A percentile compares a stretch with the other conserved stretches of the same genome.
Evolutionary conservation across 2,797 vertebrate species (phyloP).

Genomic region (Crocodylus rhombifer): DNA sequence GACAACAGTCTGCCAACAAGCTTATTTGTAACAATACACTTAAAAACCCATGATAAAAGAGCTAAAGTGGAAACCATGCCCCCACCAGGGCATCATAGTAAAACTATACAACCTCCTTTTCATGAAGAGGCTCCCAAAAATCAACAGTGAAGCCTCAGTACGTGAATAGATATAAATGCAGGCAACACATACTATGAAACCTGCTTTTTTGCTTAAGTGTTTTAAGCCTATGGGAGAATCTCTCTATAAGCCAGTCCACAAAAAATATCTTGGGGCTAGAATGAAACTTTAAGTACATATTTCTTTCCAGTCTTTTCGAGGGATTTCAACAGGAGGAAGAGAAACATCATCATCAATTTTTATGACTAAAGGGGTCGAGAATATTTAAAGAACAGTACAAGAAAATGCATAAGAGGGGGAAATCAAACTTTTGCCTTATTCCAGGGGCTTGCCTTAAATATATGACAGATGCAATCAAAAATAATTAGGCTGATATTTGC

Average conservation of each 20-base stretch:
- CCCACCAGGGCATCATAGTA: not conserved
- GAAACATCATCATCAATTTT: not conserved
- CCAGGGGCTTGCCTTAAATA: slow-evolving; percentile 78
- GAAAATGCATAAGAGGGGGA: not conserved
- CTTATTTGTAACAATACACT: slow-evolving; percentile 61
- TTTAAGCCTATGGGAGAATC: not conserved
- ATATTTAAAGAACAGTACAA: slow-evolving; percentile 51
- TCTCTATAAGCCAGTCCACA: not conserved
- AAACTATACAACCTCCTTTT: slow-evolving; percentile 25
- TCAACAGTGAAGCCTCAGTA: not conserved
- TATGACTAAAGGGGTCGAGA: slow-evolving; percentile 34
- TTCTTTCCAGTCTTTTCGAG: not conserved
- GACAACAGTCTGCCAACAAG: slow-evolving; percentile 61
- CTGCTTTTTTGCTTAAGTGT: not conserved
- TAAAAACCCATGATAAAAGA: slow-evolving; percentile 58
- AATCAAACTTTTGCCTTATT: slow-evolving; percentile 43
- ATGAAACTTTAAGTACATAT: not conserved
- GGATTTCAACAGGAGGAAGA: not conserved
- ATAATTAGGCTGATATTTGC: slow-evolving; percentile 85
- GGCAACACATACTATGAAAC: slow-evolving; percentile 2
- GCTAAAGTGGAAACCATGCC: slow-evolving; percentile 26
- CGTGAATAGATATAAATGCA: not conserved
- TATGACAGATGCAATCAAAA: slow-evolving; percentile 81
- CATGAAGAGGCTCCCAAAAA: slow-evolving; percentile 37
- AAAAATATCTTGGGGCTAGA: not conserved